Evolutionary conservation across 1,140 invertebrate species (phyloP), one percentile per base, ranked within the genome.

Genomic region (Lepeophtheirus salmonis): DNA sequence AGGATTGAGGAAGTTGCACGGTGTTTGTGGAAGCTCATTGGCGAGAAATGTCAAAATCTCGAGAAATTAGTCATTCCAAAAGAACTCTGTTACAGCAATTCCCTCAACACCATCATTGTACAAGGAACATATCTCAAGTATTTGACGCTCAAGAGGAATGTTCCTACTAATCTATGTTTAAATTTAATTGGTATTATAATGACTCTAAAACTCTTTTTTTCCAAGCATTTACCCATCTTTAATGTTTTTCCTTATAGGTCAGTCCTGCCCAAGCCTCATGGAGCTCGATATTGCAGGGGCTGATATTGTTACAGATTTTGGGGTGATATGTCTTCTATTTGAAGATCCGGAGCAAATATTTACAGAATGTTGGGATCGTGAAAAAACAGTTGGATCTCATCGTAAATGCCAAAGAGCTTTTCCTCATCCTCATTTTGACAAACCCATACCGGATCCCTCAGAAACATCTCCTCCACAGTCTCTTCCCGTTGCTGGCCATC

Each of bases 271-370:
- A 24, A 26, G 16, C 23, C 13, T 25, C 16, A 10, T 21, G 50
- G 50, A 61, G 12, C 3, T 61, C n/a, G 59, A 61, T 16, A 53
- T 61, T 10, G 59, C 59, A 17, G 50, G 59, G 1, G 49, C 59
- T 13, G 59, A 61, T 4, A 24, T 61, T 3, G 25, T 61, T 20
- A 61, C 48, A n/a, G 59, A 61, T 41, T 61, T 61, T 54, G 59
- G 59, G 1, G 25, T 61, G 17, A 48, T 53, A 16, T 61, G 59
- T 18, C 59, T 61, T 2, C 51, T 61, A 13, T 53, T 56, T 3
- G 50, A 54, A 16, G 59, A 61, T 22, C 59, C 59, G 17, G 59
- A 61, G 50, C 59, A 61, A 55, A 56, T 61, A n/a, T 61, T 61
- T 41, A 48, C 50, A 18, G 49, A 61, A 16, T 61, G 59, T 24